Evolutionary conservation across 2,113 vertebrate species (phyloP).

Genomic region (Castor canadensis): DNA sequence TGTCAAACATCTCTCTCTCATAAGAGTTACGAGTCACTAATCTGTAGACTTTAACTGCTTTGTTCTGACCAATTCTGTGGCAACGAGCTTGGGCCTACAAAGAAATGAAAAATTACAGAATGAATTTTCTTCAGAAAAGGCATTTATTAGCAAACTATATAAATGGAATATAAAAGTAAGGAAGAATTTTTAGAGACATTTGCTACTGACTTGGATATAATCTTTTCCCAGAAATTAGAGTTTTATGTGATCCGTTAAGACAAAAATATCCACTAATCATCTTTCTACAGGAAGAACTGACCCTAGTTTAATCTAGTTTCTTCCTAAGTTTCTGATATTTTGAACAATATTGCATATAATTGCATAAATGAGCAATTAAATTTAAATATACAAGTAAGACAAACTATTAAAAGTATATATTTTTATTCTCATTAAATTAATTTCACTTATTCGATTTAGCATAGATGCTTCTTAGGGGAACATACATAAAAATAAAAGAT

Average conservation of each 20-base stretch:
- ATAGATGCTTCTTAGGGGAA: constrained; percentile 3
- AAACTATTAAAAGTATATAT: not conserved
- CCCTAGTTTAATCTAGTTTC: not conserved
- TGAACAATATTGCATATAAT: not conserved
- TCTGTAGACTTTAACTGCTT: constrained; percentile 98
- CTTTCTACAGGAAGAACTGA: not conserved
- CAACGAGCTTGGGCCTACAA: constrained; percentile 97
- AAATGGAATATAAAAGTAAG: not conserved
- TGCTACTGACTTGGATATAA: not conserved
- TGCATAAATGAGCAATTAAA: not conserved
- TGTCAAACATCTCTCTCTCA: constrained; percentile 98
- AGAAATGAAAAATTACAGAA: constrained; percentile 41
- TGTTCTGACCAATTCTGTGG: constrained; percentile 98
- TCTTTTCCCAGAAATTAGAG: not conserved
- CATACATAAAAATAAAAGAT: constrained; percentile 9
- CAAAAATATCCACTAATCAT: not conserved
- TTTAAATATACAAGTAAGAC: not conserved
- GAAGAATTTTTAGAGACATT: constrained; percentile 8
- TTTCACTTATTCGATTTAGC: constrained; percentile 3
- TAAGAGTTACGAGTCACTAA: constrained; percentile 98
- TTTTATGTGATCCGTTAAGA: not conserved
- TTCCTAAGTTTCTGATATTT: not conserved
- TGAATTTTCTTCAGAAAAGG: not conserved
- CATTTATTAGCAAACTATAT: not conserved
- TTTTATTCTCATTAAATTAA: constrained; percentile 51